These are phyloP conservation scores for Luffia ferchaultella DNA, from an alignment of 2,888 invertebrate species.

Conservation along the genomic window DNA sequence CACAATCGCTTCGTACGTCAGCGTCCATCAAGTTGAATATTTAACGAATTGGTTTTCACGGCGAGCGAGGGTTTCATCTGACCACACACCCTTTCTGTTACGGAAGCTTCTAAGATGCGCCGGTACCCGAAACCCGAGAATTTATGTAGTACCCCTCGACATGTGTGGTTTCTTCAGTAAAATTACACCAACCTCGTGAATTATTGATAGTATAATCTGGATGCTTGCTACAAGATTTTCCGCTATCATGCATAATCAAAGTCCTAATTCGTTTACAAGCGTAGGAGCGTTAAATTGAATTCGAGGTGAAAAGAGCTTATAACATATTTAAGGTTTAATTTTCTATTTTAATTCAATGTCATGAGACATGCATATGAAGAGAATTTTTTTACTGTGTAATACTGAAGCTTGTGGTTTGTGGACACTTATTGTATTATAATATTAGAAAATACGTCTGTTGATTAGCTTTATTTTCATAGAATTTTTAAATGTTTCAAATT, in stretches of 20 bases:
- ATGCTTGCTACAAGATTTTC: conserved; percentile 5
- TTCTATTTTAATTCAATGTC: background rate
- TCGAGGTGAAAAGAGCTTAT: background rate
- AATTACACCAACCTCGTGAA: conserved; percentile 49
- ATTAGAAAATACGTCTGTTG: too few species aligned
- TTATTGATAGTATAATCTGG: conserved; percentile 39
- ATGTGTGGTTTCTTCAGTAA: conserved; percentile 38
- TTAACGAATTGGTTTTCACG: conserved; percentile 41
- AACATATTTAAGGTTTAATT: background rate
- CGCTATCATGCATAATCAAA: background rate
- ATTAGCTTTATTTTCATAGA: too few species aligned
- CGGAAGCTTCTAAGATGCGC: conserved; percentile 52
- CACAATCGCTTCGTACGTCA: background rate
- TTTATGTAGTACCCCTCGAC: background rate
- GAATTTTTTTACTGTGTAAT: too few species aligned
- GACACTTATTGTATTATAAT: too few species aligned
- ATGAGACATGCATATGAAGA: too few species aligned
- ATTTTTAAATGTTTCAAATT: too few species aligned
- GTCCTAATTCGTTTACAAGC: background rate
- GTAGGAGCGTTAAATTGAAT: background rate
- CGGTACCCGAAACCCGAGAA: conserved; percentile 13
- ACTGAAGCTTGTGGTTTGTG: too few species aligned
- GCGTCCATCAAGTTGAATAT: background rate
- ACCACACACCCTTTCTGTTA: conserved; percentile 53
- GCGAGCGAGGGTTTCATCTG: conserved; percentile 31